Evolutionary conservation across 2,888 invertebrate genomes (phyloP).

Genomic region (Drosophila multiciliata): DNA sequence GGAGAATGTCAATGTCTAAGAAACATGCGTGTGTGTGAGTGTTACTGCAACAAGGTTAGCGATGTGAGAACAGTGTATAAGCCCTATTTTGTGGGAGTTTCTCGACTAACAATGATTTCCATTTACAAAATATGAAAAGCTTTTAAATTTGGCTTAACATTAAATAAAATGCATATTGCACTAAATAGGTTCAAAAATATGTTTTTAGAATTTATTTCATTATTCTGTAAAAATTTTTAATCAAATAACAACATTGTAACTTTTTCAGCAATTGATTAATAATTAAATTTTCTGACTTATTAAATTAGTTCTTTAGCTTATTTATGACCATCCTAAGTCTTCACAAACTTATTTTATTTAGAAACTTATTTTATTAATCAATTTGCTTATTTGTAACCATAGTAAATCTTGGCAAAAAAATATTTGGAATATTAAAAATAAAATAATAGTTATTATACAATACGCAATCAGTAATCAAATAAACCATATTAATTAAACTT

Average conservation of each 20-base stretch:
- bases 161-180: no score
- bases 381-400: background rate
- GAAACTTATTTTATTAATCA: background rate
- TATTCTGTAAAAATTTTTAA: background rate
- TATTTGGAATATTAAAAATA: no score
- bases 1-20: constrained; percentile 45
- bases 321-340: background rate
- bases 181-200: background rate
- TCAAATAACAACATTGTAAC: background rate
- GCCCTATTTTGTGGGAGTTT: constrained; percentile 1
- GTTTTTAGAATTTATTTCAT: background rate
- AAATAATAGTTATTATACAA: background rate
- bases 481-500: background rate
- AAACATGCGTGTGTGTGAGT: constrained; percentile 17
- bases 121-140: background rate
- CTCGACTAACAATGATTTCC: background rate
- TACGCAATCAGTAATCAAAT: background rate
- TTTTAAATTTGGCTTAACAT: background rate
- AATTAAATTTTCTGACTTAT: background rate
- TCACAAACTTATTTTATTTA: background rate
- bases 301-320: background rate
- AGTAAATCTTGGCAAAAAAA: background rate
- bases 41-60: constrained; percentile 6
- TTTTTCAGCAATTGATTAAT: background rate
- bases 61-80: constrained; percentile 37